Evolutionary conservation across 92 coral and sea anemone species (phyloP).

Genomic region (Scolanthus callimorphus): DNA sequence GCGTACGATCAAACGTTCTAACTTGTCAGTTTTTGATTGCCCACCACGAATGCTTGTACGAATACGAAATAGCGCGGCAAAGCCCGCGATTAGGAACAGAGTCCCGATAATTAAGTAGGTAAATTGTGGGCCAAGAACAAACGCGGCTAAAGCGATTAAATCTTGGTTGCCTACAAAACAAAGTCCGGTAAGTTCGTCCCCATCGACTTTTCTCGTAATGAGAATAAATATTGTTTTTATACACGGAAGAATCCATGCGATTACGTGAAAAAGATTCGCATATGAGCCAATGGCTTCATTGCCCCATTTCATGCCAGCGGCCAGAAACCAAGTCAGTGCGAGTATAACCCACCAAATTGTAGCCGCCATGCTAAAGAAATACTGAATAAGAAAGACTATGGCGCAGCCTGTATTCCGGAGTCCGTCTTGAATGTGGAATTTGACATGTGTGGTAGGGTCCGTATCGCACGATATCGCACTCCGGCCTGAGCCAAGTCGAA

Average conservation of each 20-base stretch:
- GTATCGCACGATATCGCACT: conserved; percentile 81
- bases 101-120: conserved; percentile 97
- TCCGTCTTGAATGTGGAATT: conserved; percentile 88
- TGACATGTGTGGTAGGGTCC: conserved; percentile 46
- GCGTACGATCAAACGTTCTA: conserved; percentile 88
- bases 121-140: conserved; percentile 98
- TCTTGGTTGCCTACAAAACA: conserved; percentile 99
- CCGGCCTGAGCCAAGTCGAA: conserved; percentile 86
- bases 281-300: conserved; percentile 90
- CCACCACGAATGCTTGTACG: conserved; percentile 73
- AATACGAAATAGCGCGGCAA: conserved; percentile 81
- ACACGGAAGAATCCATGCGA: conserved; percentile 91
- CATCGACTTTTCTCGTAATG: conserved; percentile 92
- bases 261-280: conserved; percentile 88
- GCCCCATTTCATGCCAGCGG: conserved; percentile 99
- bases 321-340: conserved; percentile 94
- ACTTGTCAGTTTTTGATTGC: conserved; percentile 75
- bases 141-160: conserved; percentile 94
- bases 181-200: conserved; percentile 95
- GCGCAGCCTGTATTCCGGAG: conserved; percentile 96
- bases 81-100: conserved; percentile 91
- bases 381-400: conserved; percentile 82
- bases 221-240: conserved; percentile 91
- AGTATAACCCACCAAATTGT: conserved; percentile 98
- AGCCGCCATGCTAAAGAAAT: conserved; percentile 97